These are phyloP conservation scores for Isurus oxyrinchus DNA, from an alignment of 2,113 vertebrate species.

Conservation along the genomic window DNA sequence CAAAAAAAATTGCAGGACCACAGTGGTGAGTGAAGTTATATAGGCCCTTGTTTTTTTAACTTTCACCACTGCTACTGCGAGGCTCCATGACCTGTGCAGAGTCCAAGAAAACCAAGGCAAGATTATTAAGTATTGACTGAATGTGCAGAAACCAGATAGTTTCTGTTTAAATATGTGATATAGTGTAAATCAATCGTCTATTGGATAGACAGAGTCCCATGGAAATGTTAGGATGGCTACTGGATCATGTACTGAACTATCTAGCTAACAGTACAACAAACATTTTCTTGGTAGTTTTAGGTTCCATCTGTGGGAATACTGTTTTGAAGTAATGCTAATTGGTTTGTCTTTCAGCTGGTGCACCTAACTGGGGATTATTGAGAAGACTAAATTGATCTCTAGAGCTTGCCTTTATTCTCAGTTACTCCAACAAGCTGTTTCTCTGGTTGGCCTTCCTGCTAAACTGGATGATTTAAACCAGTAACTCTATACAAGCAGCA, in stretches of 20 bases:
- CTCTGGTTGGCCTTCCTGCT: not conserved
- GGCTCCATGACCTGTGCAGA: not conserved
- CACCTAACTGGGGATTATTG: not conserved
- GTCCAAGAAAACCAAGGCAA: not conserved
- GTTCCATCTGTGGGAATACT: not conserved
- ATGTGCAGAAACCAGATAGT: not conserved
- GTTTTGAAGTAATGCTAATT: slow-evolving; percentile 1
- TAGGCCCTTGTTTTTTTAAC: not conserved
- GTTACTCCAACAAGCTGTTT: not conserved
- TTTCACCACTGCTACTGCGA: not conserved
- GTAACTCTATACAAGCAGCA: not conserved
- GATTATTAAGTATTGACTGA: not conserved
- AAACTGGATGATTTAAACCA: not conserved
- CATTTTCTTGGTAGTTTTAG: not conserved
- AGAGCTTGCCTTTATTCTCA: not conserved
- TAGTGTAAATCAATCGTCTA: not conserved
- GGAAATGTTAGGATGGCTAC: not conserved
- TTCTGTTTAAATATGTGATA: not conserved
- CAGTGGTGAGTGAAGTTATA: not conserved
- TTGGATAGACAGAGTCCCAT: not conserved
- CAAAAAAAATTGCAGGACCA: not conserved
- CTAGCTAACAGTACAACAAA: not conserved
- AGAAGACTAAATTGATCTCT: not conserved
- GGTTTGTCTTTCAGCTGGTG: not conserved
- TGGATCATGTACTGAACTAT: not conserved